These are phyloP conservation scores for Petaurus breviceps DNA, from an alignment of 2,113 vertebrate species.

Conservation along the genomic window DNA sequence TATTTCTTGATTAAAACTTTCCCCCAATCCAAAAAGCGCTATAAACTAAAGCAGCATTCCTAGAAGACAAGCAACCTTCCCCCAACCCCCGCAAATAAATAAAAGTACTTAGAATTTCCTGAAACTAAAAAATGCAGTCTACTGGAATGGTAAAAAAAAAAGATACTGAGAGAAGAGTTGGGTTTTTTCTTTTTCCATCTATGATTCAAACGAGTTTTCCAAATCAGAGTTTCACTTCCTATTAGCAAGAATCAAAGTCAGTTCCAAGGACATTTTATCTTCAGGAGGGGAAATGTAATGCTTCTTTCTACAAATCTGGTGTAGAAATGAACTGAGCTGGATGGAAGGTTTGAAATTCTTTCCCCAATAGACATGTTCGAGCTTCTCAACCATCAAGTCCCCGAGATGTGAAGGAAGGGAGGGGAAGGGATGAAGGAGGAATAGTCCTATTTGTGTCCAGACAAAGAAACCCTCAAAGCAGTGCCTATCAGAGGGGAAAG, in stretches of 20 bases:
- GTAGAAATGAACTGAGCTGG: neutral
- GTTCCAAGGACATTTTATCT: neutral
- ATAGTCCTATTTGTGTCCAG: neutral
- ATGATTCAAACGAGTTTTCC: neutral
- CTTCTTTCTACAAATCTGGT: neutral
- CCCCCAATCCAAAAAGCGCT: neutral
- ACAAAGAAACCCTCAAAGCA: neutral
- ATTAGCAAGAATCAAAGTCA: neutral
- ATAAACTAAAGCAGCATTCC: neutral
- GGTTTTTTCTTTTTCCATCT: neutral
- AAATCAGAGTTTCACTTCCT: neutral
- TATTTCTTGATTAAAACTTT: neutral
- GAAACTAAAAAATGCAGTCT: neutral
- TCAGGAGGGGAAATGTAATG: neutral
- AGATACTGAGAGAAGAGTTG: neutral
- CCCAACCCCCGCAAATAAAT: neutral
- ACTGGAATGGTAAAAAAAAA: neutral
- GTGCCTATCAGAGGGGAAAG: conserved; percentile 30
- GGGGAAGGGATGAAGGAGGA: neutral
- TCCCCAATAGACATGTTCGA: neutral
- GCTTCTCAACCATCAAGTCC: neutral
- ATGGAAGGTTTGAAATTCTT: neutral
- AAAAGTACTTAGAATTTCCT: neutral
- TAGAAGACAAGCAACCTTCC: neutral
- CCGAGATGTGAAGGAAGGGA: neutral